A percentile compares a stretch with the other conserved stretches of the same genome.
Conservation (phyloP, 1,140 invertebrate species). For the Holotrichia oblita region DNA sequence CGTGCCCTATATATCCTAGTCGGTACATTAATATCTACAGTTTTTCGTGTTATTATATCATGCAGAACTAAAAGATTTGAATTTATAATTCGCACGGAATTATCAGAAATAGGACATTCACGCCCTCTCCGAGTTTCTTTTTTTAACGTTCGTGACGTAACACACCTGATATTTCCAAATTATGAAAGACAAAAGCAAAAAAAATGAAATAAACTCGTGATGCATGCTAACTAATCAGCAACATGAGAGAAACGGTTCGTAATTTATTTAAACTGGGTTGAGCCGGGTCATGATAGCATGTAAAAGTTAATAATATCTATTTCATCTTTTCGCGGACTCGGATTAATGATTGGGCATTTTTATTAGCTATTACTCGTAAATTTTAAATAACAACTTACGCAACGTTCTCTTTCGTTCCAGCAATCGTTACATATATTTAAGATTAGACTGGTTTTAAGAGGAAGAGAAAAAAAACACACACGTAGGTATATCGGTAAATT, state of each 20-base stretch:
- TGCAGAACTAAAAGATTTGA: constrained; percentile 34
- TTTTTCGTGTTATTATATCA: constrained; percentile 20
- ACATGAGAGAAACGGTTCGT: constrained; percentile 20
- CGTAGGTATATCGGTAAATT: neutral
- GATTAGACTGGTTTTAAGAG: too few relatives aligned
- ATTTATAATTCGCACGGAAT: constrained; percentile 19
- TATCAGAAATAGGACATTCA: constrained; percentile 31
- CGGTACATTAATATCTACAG: neutral
- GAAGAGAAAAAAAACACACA: neutral
- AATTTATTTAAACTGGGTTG: constrained; percentile 16
- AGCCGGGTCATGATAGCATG: constrained; percentile 15
- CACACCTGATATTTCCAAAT: constrained; percentile 35
- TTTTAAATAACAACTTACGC: neutral
- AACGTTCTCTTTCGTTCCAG: neutral
- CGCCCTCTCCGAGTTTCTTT: constrained; percentile 17
- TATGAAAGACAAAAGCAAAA: constrained; percentile 31
- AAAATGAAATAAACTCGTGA: constrained; percentile 13
- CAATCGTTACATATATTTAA: neutral
- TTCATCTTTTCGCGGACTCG: neutral
- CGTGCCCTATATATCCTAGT: neutral
- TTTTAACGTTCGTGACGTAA: constrained; percentile 13
- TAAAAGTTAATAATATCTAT: constrained; percentile 35
- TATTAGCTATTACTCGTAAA: constrained; percentile 20
- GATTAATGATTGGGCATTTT: constrained; percentile 20
- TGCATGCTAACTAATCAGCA: constrained; percentile 5